phyloP scores from a whole-genome alignment of 1,140 invertebrate genomes.

The Brachionus angularis region DNA sequence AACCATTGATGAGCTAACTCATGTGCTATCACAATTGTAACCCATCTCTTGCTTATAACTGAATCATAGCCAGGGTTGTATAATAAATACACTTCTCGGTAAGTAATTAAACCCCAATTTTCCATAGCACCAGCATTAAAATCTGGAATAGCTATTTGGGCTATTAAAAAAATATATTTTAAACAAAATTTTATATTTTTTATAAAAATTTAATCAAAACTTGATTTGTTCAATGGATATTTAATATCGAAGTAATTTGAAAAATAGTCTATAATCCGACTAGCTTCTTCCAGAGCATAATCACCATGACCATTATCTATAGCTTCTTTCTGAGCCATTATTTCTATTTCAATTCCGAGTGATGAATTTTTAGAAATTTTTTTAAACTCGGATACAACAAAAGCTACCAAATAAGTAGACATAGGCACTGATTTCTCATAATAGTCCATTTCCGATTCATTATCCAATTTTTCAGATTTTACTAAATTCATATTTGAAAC shows the following conservation, averaged over 20 bases:
- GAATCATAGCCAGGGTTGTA: slow-evolving; percentile 69
- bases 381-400: slow-evolving; percentile 76
- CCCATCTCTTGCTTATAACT: slow-evolving; percentile 73
- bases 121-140: slow-evolving; percentile 80
- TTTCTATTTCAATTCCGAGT: not conserved
- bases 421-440: slow-evolving; percentile 66
- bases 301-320: slow-evolving; percentile 31
- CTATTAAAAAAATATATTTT: slow-evolving; percentile 59
- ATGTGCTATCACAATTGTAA: slow-evolving; percentile 77
- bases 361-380: slow-evolving; percentile 64
- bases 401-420: slow-evolving; percentile 78
- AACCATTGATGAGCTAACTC: slow-evolving; percentile 52
- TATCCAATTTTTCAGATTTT: not conserved
- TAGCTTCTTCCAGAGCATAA: slow-evolving; percentile 36
- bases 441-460: slow-evolving; percentile 20
- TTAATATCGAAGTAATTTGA: slow-evolving; percentile 58
- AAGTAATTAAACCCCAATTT: slow-evolving; percentile 66
- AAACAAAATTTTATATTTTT: not conserved
- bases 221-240: slow-evolving; percentile 52
- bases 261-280: slow-evolving; percentile 65
- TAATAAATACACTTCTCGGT: slow-evolving; percentile 57
- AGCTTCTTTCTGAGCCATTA: not conserved
- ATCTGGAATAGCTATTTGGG: slow-evolving; percentile 73
- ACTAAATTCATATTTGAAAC: not conserved
- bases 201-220: slow-evolving; percentile 65